Evolutionary conservation across 2,797 vertebrate genomes (phyloP).

Genomic region (Cryptoblepharus egeriae): DNA sequence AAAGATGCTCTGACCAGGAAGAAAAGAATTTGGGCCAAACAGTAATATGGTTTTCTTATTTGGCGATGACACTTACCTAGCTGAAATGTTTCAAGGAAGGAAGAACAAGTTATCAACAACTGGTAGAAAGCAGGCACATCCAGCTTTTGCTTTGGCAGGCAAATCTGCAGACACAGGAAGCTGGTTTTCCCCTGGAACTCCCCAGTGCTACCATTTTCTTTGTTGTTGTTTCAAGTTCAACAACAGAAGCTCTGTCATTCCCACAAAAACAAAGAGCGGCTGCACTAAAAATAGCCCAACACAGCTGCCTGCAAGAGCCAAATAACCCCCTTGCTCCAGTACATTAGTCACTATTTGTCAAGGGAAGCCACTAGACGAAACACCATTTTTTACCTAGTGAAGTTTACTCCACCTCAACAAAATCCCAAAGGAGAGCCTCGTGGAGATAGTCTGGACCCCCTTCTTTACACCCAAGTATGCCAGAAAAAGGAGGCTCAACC

Average conservation of each 20-base stretch:
- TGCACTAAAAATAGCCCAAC: conserved; percentile 28
- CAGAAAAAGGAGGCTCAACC: neutral
- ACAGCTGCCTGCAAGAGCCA: neutral
- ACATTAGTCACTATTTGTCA: neutral
- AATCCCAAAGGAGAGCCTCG: conserved; percentile 5
- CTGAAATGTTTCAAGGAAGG: neutral
- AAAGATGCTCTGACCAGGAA: neutral
- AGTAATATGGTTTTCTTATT: neutral
- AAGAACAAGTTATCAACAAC: neutral
- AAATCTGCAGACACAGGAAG: neutral
- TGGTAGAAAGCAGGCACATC: neutral
- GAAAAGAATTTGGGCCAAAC: neutral
- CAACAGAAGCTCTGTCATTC: neutral
- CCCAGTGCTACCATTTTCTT: neutral
- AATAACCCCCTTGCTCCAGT: neutral
- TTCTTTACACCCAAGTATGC: neutral
- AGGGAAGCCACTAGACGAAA: conserved; percentile 1
- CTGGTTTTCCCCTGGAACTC: neutral
- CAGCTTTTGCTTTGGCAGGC: neutral
- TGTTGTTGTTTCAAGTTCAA: neutral
- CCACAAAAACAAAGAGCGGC: neutral
- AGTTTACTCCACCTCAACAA: neutral
- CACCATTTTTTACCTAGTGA: neutral
- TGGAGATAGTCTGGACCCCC: neutral
- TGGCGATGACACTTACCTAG: neutral